Conservation (phyloP, 1,140 invertebrate genomes). For the Phenacoccus solenopsis region DNA sequence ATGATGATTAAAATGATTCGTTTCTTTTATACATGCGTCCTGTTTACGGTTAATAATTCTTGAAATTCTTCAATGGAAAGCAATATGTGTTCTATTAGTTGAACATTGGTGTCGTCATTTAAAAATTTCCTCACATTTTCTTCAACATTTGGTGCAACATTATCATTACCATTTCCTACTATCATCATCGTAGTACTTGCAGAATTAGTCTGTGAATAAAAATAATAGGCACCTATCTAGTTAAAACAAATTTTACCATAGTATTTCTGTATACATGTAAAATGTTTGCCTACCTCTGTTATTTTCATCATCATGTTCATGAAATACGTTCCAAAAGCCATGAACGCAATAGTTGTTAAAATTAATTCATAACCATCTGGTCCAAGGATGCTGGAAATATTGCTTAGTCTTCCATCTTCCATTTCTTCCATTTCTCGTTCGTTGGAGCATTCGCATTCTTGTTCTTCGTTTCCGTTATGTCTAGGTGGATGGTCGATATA, state of each 20-base stretch:
- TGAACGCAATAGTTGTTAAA: slow-evolving; percentile 19
- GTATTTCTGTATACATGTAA: no score
- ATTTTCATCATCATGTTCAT: slow-evolving; percentile 21
- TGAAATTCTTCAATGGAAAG: neutral
- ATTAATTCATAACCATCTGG: slow-evolving; percentile 18
- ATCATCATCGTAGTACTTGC: neutral
- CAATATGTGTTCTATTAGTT: neutral
- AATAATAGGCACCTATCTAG: no score
- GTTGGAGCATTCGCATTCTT: no score
- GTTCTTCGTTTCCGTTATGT: no score
- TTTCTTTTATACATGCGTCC: no score
- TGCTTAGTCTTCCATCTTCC: neutral
- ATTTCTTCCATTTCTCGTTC: neutral
- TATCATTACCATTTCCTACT: neutral
- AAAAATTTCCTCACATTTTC: neutral
- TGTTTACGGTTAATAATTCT: neutral
- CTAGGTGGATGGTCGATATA: no score
- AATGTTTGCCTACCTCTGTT: neutral
- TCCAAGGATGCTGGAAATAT: neutral
- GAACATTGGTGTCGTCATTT: neutral
- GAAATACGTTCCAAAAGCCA: slow-evolving; percentile 21
- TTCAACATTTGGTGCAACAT: neutral
- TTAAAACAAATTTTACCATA: no score
- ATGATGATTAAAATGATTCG: no score
- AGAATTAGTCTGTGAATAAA: neutral